phyloP scores from a whole-genome alignment of 2,797 vertebrate genomes.

The Trachops cirrhosus region DNA sequence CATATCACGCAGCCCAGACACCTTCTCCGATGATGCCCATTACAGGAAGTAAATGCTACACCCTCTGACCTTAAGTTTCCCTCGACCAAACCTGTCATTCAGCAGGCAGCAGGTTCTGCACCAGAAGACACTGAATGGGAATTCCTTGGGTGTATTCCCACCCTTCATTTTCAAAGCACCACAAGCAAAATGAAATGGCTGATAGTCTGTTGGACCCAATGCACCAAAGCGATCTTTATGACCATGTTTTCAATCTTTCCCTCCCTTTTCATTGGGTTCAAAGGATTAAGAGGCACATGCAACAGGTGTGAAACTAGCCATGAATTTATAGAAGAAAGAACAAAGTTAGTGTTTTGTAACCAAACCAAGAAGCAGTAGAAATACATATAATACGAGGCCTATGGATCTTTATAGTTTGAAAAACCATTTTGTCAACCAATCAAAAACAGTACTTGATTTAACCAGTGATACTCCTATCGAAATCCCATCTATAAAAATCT shows the following conservation, averaged over 20 bases:
- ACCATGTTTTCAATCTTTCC: neutral
- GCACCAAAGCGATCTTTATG: neutral
- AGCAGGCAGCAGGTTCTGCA: neutral
- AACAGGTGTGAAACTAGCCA: neutral
- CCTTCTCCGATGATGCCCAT: neutral
- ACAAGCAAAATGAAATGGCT: neutral
- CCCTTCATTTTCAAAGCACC: neutral
- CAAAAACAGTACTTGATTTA: neutral
- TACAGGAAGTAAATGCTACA: neutral
- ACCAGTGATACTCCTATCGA: neutral
- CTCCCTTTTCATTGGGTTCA: neutral
- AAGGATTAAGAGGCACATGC: neutral
- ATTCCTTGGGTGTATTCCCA: neutral
- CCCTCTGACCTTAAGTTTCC: neutral
- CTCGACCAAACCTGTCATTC: neutral
- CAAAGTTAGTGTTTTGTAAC: neutral
- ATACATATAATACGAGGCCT: neutral
- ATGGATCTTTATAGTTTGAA: neutral
- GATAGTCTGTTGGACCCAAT: neutral
- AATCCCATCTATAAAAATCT: neutral
- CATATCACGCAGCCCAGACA: neutral
- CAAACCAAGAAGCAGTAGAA: neutral
- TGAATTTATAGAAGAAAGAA: neutral
- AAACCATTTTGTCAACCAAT: neutral
- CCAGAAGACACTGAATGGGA: neutral